Evolutionary conservation across 2,113 vertebrate genomes (phyloP).

Genomic region (Silurus glanis): DNA sequence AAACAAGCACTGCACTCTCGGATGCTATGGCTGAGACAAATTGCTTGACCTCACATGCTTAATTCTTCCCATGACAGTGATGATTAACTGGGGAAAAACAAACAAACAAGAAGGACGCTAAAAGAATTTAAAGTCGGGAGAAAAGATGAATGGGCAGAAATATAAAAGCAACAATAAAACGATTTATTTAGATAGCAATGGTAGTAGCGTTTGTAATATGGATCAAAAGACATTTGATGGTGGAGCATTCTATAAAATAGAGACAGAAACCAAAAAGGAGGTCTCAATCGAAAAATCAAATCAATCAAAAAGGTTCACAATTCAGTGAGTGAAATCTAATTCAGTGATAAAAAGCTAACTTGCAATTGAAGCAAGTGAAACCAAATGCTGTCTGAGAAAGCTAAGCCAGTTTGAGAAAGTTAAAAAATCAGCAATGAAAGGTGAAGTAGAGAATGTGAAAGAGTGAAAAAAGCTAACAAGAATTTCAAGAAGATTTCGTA

Average conservation of each 20-base stretch:
- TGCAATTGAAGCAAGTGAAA: background rate
- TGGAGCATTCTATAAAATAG: background rate
- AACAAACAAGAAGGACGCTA: constrained; percentile 11
- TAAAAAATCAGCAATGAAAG: no score
- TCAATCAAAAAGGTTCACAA: no score
- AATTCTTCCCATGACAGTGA: constrained; percentile 72
- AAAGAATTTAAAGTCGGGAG: constrained; percentile 1
- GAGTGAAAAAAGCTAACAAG: no score
- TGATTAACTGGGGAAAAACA: constrained; percentile 36
- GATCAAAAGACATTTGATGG: constrained; percentile 42
- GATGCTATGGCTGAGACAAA: constrained; percentile 68
- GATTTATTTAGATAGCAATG: background rate
- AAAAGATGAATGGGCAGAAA: background rate
- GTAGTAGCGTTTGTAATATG: constrained; percentile 55
- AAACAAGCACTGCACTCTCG: constrained; percentile 67
- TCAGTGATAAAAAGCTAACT: background rate
- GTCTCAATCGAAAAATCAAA: background rate
- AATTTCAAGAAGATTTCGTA: no score
- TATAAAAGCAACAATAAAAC: background rate
- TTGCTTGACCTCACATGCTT: constrained; percentile 70
- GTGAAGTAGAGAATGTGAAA: no score
- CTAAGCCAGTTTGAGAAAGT: no score
- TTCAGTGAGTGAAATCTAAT: background rate
- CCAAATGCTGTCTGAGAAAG: no score
- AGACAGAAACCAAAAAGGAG: background rate